Evolutionary conservation across 2,113 vertebrate species (phyloP).

Genomic region (Triplophysa siluroides): DNA sequence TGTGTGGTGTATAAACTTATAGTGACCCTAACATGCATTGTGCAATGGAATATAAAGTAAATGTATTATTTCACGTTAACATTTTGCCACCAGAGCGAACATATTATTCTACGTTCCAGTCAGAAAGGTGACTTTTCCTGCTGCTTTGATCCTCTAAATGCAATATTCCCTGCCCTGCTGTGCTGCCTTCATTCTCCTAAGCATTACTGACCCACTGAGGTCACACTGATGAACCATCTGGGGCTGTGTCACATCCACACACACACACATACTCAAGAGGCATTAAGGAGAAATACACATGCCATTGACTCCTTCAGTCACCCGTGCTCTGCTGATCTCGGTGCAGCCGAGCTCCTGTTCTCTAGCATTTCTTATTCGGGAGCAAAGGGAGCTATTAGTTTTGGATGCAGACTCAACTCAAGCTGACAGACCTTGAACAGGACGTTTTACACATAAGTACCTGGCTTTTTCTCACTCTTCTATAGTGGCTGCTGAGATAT

Average conservation of each 20-base stretch:
- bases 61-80: too few species aligned
- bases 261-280: slow-evolving; percentile 7
- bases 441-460: background rate
- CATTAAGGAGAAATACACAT: slow-evolving; percentile 23
- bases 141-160: slow-evolving; percentile 53
- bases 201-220: slow-evolving; percentile 51
- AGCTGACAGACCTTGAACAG: slow-evolving; percentile 28
- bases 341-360: slow-evolving; percentile 10
- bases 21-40: too few species aligned
- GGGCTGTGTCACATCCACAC: slow-evolving; percentile 34
- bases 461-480: background rate
- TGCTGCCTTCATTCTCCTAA: slow-evolving; percentile 27
- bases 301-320: slow-evolving; percentile 28
- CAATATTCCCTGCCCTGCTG: slow-evolving; percentile 39
- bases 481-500: background rate
- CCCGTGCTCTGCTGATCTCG: slow-evolving; percentile 30
- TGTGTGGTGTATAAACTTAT: too few species aligned
- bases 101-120: slow-evolving; percentile 13
- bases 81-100: background rate
- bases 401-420: slow-evolving; percentile 21
- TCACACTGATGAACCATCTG: slow-evolving; percentile 57
- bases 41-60: too few species aligned
- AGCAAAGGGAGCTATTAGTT: slow-evolving; percentile 25
- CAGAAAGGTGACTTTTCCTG: slow-evolving; percentile 34
- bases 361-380: slow-evolving; percentile 13